A percentile compares a stretch with the other conserved stretches of the same genome.
phyloP scores from a whole-genome alignment of 2,797 vertebrate genomes.

The Tenualosa ilisha region DNA sequence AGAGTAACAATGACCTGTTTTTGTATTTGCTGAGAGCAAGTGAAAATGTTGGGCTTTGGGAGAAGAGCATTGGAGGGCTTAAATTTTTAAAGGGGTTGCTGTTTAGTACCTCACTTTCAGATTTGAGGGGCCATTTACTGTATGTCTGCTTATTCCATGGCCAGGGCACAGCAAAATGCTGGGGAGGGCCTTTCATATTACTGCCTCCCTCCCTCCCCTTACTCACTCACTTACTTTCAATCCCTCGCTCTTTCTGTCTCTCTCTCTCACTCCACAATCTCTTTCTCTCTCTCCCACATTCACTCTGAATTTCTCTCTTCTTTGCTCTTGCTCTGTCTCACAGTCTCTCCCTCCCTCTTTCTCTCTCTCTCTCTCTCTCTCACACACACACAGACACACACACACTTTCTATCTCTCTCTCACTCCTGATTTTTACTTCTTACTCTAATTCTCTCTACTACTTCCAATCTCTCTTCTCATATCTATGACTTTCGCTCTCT shows the following conservation, averaged over 20 bases:
- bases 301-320: background rate
- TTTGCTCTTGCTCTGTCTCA: no score
- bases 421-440: no score
- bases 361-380: background rate
- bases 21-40: conserved; percentile 2
- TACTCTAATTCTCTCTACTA: background rate
- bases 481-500: background rate
- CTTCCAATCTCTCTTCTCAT: background rate
- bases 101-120: background rate
- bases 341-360: background rate
- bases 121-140: conserved; percentile 10
- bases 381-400: conserved; percentile 1
- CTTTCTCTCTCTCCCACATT: background rate
- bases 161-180: background rate
- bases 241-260: background rate
- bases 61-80: background rate
- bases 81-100: conserved; percentile 2
- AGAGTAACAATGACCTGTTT: background rate
- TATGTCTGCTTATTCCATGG: background rate
- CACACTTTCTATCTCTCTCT: background rate
- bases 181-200: background rate
- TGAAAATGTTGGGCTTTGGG: background rate
- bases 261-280: background rate
- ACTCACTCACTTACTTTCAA: background rate
- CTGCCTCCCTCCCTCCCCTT: background rate